Evolutionary conservation across 1,140 invertebrate genomes (phyloP), one percentile per base, ranked within the genome.

Genomic region (Magallana ariakensis): DNA sequence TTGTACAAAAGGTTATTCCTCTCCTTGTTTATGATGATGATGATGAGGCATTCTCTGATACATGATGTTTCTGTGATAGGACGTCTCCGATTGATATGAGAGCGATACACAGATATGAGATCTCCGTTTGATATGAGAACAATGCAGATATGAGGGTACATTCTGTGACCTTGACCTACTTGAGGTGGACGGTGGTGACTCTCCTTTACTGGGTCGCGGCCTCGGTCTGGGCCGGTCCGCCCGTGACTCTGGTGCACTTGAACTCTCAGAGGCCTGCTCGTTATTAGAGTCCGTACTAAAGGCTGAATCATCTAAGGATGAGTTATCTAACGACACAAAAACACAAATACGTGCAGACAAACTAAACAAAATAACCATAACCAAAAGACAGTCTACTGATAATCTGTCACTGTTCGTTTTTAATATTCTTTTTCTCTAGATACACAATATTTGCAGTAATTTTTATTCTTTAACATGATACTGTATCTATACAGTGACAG

Each of bases 331-430:
- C 22, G 80, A 55, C 80, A 82, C 46, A 82, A 82, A 82, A 82
- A 82, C 80, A 82, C 80, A 82, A 82, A 82, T 54, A 82, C 80
- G 54, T 82, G 80, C 80, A 80, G 16, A 80, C 19, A 82, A 82
- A 55, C 80, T 82, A 54, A 82, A 82, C 80, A 82, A 9, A 82
- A 82, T 56, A 54, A 54, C 46, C 46, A 82, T n/a, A 54, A 82
- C 46, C 46, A 82, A 82, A 82, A 6, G 1, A 15, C 0, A 80
- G 11, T 82, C 53, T 8, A 82, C 8, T 46, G 54, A 82, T 19
- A 82, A 54, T 46, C 46, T 82, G 80, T 55, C 46, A 82, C 54
- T 82, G 80, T n/a, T 82, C 8, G n/a, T 54, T 26, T 54, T 33
- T 33, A 33, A 33, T 33, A 46, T 46, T 46, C 33, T 46, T 46